phyloP scores from a whole-genome alignment of 2,888 invertebrate species.

The Myopa tessellatipennis region DNA sequence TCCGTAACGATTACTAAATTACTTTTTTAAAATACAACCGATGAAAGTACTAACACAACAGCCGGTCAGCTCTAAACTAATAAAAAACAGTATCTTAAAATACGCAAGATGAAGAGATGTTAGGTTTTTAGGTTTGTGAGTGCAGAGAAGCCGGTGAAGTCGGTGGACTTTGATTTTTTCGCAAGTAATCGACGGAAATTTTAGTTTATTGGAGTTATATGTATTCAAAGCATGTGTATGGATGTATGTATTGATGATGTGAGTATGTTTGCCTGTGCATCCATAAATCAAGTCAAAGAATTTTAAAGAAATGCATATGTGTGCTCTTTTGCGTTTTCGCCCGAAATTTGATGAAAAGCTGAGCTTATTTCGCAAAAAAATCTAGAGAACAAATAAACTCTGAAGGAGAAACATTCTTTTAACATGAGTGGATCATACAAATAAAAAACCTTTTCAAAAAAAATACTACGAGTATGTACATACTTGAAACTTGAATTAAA shows the following conservation, averaged over 20 bases:
- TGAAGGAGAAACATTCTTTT: no score
- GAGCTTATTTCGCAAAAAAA: background rate
- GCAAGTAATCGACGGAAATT: conserved; percentile 22
- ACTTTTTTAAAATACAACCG: no score
- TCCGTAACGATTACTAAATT: no score
- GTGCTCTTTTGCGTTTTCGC: background rate
- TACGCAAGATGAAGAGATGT: no score
- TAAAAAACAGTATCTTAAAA: no score
- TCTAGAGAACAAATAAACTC: no score
- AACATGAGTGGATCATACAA: background rate
- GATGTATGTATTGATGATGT: background rate
- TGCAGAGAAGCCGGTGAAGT: conserved; percentile 56
- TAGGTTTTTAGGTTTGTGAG: no score
- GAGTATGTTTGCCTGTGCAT: background rate
- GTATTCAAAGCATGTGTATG: conserved; percentile 3
- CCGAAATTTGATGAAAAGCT: conserved; percentile 18
- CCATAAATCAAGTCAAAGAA: background rate
- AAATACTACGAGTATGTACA: background rate
- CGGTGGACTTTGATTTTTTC: conserved; percentile 39
- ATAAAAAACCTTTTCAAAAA: background rate
- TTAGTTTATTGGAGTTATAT: conserved; percentile 26
- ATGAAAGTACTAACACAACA: no score
- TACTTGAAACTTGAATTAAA: background rate
- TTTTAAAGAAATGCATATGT: background rate
- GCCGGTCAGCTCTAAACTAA: no score